Evolutionary conservation across 2,113 vertebrate species (phyloP), one percentile per base, ranked within the genome.

Genomic region (Mastomys natalensis): DNA sequence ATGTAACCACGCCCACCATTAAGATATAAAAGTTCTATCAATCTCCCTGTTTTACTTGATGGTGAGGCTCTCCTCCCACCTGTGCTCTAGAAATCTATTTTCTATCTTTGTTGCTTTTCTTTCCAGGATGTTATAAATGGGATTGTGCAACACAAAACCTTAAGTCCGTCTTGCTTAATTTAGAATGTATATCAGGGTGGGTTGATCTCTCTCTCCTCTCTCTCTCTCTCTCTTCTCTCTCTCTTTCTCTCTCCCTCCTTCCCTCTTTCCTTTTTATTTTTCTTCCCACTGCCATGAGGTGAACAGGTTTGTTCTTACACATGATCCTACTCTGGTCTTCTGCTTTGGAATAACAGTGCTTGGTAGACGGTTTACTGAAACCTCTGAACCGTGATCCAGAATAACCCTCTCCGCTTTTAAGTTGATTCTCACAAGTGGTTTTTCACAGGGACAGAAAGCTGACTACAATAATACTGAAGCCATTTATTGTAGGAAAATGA

Each of bases 71-170:
- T 94, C 40, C 22, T 92, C 37, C 10, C 43, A 60, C 12, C 53
- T 45, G 45, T 68, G 48, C 17, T 70, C 72, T 78, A 16, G 64
- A 10, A 78, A 53, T 90, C 48, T 90, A 31, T 72, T 76, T 81
- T 66, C 70, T 72, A 17, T 88, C 15, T 19, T 45, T 58, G 58
- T 29, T 60, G 40, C 31, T 72, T 78, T 78, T 45, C 40, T 24
- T 88, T 78, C 68, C 55, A 90, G n/a, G 62, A 73, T 34, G 22
- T 86, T 74, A 15, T 80, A 64, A 74, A 53, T 93, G 70, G 34
- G 43, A 84, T 37, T 37, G n/a, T n/a, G 31, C 7, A 66, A 37
- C 4, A 7, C 68, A 53, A 19, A 66, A 22, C 31, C 24, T 81
- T 87, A 16, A 64, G 62, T 53, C 60, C 22, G 9, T 43, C 74